Base-by-base conservation (phyloP, 1,140 invertebrate genomes). In the Aphidius ervi region DNA sequence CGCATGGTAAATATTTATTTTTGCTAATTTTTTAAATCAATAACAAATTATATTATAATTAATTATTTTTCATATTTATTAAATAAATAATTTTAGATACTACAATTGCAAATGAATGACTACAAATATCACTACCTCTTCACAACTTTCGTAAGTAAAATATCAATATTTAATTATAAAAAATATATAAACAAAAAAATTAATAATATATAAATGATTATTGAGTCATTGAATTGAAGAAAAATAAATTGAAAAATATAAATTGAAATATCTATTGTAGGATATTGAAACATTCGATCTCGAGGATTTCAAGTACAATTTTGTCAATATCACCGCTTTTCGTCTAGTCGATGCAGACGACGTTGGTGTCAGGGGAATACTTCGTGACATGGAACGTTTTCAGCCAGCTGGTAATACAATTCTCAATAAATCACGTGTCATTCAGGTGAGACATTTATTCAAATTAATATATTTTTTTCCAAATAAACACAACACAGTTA, bases 71-170 rank as follows among this genome's bases (percentile, higher is more conserved):
- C 31, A 41, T 54, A 41, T 7, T 42, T 3, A 43, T 43, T 43
- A 8, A 10, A 43, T 10, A 43, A 43, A 8, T 9, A 4, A 40
- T 76, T 79, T 20, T 74, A 87, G 85, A 84, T 87, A 63, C 70
- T 87, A 20, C 82, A 86, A 69, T 73, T 87, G 9, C 83, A 86
- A 76, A 87, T 87, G 86, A 86, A 86, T 63, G 85, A 87, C 68
- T 87, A 86, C 78, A 85, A 86, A 68, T 87, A 87, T 70, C 86
- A 88, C 71, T 88, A 87, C 74, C 79, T 88, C 55, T 86, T 88
- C 64, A 86, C 85, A 56, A 87, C 85, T 68, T 86, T 87, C 77
- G 85, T 87, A 79, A 87, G 84, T 86, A 78, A 56, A 59, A 23
- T 46, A 39, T 53, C 4, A 16, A 46, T 43, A 10, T n/a, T 55